Evolutionary conservation across 2,113 vertebrate genomes (phyloP).

Genomic region (Lophotis ruficrista): DNA sequence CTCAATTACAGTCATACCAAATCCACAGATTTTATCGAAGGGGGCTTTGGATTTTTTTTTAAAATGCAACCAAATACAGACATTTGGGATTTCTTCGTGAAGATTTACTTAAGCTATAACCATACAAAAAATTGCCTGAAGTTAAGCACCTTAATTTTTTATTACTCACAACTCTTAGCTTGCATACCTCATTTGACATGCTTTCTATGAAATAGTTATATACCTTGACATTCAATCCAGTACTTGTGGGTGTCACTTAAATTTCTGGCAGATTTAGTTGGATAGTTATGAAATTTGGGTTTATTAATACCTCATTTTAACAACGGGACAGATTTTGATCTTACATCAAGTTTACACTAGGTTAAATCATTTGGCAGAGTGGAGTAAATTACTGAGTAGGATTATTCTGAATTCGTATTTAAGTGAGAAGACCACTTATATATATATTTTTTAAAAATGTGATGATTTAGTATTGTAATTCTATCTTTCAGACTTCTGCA

Average conservation of each 20-base stretch:
- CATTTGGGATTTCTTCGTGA: background rate
- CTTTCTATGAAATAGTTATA: background rate
- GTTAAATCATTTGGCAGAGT: background rate
- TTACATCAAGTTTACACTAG: background rate
- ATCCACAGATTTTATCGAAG: background rate
- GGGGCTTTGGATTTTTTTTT: accelerated
- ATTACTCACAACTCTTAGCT: background rate
- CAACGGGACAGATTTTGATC: background rate
- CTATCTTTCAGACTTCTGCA: background rate
- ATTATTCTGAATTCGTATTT: background rate
- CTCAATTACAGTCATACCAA: background rate
- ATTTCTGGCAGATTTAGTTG: background rate
- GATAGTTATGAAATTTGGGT: background rate
- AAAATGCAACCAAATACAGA: background rate
- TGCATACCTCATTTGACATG: background rate
- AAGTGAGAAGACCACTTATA: background rate
- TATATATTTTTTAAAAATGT: background rate
- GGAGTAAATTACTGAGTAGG: background rate
- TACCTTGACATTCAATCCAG: background rate
- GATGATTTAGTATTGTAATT: background rate
- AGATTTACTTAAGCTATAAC: background rate
- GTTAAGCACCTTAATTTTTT: background rate
- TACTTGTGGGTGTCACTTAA: background rate
- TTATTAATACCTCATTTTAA: background rate
- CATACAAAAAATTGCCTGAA: accelerated